Evolutionary conservation across 2,888 invertebrate species (phyloP), one percentile per base, ranked within the genome.

Genomic region (Callosobruchus maculatus): DNA sequence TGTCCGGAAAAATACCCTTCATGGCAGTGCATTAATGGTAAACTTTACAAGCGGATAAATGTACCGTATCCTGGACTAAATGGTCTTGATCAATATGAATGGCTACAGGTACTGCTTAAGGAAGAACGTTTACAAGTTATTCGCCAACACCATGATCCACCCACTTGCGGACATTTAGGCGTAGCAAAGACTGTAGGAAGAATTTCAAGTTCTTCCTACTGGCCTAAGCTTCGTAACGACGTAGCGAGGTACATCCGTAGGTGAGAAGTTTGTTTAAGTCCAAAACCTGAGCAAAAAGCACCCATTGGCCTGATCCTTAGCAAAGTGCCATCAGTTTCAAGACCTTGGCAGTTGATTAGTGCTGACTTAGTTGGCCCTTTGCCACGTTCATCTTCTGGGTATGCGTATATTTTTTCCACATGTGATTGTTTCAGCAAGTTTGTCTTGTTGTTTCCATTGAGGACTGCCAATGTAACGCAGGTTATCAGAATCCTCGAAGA

Each of bases 141-240:
- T 7, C 20, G 30, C 20, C n/a, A 26, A 72, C 21, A 68, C 21
- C 81, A 81, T 73, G 79, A 80, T 22, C 67, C 30, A 21, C 74
- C 78, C 5, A 74, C 74, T 31, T 68, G 78, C 18, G 80, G 79
- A 22, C 82, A 81, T 73, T 70, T 78, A 9, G 79, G 80, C 9
- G 74, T 79, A 4, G 74, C 69, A 21, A 81, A 81, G 74, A 82
- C 81, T 7, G 72, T 74, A 20, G 31, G 67, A 22, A 22, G 76
- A 22, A 30, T 80, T 30, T 68, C 71, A n/a, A 3, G 20, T n/a
- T 26, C 20, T 5, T 80, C 77, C 73, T 81, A 77, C 69, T 82
- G 81, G 82, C 81, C 82, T 1, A 77, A 74, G 22, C 76, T 81
- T 74, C 30, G 68, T 7, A 22, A 22, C 0, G 80, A 81, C 72